phyloP scores from a whole-genome alignment of 2,113 vertebrate species.

The Oreocharis arfaki region DNA sequence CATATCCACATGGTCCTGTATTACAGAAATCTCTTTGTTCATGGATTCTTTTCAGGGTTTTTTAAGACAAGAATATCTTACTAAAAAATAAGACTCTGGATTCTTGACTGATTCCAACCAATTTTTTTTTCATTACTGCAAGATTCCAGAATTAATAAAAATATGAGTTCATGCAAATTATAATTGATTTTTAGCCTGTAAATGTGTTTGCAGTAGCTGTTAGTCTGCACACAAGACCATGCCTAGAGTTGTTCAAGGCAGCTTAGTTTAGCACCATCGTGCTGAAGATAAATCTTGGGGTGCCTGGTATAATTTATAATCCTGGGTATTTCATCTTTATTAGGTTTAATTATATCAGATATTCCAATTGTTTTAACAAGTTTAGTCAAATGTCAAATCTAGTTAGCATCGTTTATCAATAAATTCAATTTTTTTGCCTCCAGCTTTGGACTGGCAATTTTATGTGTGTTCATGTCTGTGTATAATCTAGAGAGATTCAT shows the following conservation, averaged over 20 bases:
- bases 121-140: not conserved
- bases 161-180: not conserved
- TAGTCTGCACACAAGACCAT: not conserved
- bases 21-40: not conserved
- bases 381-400: not conserved
- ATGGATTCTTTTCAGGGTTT: not conserved
- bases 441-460: not conserved
- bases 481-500: not conserved
- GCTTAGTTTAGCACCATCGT: not conserved
- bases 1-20: not conserved
- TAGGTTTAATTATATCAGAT: not conserved
- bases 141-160: not conserved
- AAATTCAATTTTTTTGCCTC: not conserved
- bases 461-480: not conserved
- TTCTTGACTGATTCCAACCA: not conserved
- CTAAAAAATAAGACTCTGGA: not conserved
- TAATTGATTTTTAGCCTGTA: not conserved
- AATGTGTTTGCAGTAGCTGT: not conserved
- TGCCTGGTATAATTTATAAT: not conserved
- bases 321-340: not conserved
- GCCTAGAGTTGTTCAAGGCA: not conserved
- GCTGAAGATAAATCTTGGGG: not conserved
- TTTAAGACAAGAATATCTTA: not conserved
- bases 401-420: not conserved
- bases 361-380: not conserved